Evolutionary conservation across 2,888 invertebrate species (phyloP).

Genomic region (Patella pellucida): DNA sequence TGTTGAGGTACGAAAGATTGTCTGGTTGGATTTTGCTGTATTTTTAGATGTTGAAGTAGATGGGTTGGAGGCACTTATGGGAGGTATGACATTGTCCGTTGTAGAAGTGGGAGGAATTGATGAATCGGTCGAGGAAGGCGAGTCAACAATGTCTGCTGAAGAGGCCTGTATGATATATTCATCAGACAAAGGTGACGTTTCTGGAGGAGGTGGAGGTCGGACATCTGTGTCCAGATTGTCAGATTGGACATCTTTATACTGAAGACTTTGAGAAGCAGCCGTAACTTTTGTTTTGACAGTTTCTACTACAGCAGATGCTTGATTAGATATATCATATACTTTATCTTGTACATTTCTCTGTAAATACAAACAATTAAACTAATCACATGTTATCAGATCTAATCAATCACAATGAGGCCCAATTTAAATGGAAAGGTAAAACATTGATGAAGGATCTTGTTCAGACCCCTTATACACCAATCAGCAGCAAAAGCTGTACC

Average conservation of each 20-base stretch:
- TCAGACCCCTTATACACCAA: too few relatives aligned
- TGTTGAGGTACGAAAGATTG: constrained; percentile 3
- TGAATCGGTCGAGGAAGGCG: not conserved
- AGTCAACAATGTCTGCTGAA: not conserved
- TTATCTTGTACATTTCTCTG: constrained; percentile 48
- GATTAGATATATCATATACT: constrained; percentile 43
- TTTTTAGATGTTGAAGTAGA: constrained; percentile 1
- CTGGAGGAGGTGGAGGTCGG: not conserved
- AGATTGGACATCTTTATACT: constrained; percentile 4
- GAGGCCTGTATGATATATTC: constrained; percentile 25
- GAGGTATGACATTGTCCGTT: not conserved
- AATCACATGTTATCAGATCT: not conserved
- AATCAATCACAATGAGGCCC: not conserved
- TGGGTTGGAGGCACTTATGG: not conserved
- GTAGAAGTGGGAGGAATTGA: not conserved
- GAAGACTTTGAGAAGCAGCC: constrained; percentile 14
- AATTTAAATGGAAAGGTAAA: too few relatives aligned
- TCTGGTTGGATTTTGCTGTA: not conserved
- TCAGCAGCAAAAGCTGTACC: too few relatives aligned
- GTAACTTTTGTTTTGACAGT: constrained; percentile 37
- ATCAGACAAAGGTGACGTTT: constrained; percentile 18
- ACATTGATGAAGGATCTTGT: too few relatives aligned
- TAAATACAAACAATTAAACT: constrained; percentile 24
- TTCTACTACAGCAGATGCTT: constrained; percentile 41
- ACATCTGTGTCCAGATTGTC: not conserved